These are phyloP conservation scores for Anthoscopus minutus DNA, from an alignment of 2,113 vertebrate species.

Conservation along the genomic window DNA sequence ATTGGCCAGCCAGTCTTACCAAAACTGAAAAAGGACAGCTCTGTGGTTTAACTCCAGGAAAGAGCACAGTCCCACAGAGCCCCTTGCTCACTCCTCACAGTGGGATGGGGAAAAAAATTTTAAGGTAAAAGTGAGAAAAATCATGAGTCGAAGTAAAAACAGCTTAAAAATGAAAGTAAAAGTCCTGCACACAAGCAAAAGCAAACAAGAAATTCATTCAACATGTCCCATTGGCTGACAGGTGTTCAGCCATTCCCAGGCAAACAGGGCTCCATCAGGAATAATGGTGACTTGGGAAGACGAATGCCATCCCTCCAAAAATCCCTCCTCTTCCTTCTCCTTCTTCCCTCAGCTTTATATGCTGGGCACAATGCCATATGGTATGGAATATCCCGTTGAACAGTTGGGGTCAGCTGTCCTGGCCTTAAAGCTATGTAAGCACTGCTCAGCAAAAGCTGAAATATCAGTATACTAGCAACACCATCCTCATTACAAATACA, in stretches of 20 bases:
- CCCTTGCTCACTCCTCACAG: accelerated
- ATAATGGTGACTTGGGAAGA: not conserved
- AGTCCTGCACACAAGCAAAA: not conserved
- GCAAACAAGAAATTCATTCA: not conserved
- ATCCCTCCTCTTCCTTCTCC: not conserved
- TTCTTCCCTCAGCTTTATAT: not conserved
- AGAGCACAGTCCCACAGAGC: not conserved
- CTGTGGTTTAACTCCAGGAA: not conserved
- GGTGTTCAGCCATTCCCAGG: not conserved
- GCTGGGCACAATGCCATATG: accelerated
- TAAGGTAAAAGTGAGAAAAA: not conserved
- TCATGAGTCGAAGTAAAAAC: not conserved
- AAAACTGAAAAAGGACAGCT: not conserved
- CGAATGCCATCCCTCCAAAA: not conserved
- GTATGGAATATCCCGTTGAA: not conserved
- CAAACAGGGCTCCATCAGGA: not conserved
- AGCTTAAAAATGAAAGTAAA: not conserved
- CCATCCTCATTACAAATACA: not conserved
- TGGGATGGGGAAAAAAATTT: not conserved
- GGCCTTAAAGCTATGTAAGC: not conserved
- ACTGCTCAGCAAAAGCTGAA: not conserved
- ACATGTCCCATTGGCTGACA: accelerated
- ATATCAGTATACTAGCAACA: not conserved
- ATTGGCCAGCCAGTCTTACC: not conserved
- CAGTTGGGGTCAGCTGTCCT: not conserved